Evolutionary conservation across 1,140 invertebrate species (phyloP).

Genomic region (Hycleus phaleratus): DNA sequence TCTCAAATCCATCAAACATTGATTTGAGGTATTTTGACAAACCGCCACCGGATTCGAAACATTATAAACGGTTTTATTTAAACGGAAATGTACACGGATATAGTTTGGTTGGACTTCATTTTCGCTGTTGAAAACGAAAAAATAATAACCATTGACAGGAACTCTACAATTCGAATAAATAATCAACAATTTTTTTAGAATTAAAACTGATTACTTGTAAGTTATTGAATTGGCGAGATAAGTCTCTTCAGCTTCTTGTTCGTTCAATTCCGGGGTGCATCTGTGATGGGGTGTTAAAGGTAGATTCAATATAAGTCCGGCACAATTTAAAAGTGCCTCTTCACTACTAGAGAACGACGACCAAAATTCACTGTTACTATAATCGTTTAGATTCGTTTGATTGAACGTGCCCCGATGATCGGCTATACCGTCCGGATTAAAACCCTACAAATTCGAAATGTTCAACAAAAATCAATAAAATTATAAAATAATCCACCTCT

Average conservation of each 20-base stretch:
- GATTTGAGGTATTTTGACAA: slow-evolving; percentile 53
- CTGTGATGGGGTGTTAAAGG: slow-evolving; percentile 55
- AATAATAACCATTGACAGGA: slow-evolving; percentile 67
- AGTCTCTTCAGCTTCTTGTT: slow-evolving; percentile 43
- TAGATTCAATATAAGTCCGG: slow-evolving; percentile 62
- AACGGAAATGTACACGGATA: slow-evolving; percentile 56
- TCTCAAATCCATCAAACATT: slow-evolving; percentile 56
- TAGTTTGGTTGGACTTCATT: slow-evolving; percentile 68
- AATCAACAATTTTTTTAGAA: background rate
- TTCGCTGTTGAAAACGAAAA: slow-evolving; percentile 75
- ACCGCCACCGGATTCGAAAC: slow-evolving; percentile 48
- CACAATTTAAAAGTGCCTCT: slow-evolving; percentile 63
- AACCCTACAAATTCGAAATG: slow-evolving; percentile 38
- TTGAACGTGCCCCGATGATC: slow-evolving; percentile 53
- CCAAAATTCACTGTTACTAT: slow-evolving; percentile 68
- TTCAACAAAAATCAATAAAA: background rate
- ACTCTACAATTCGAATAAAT: slow-evolving; percentile 43
- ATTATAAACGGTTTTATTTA: slow-evolving; percentile 63
- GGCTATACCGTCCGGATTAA: slow-evolving; percentile 54
- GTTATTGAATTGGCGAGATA: slow-evolving; percentile 54
- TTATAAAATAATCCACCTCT: slow-evolving; percentile 43
- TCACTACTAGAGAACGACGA: slow-evolving; percentile 72
- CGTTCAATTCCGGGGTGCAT: slow-evolving; percentile 43
- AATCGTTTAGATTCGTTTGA: slow-evolving; percentile 55
- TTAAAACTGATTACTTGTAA: slow-evolving; percentile 47